A percentile compares a stretch with the other conserved stretches of the same genome.
phyloP scores from a whole-genome alignment of 1,140 invertebrate species.

The Sitobion miscanthi region DNA sequence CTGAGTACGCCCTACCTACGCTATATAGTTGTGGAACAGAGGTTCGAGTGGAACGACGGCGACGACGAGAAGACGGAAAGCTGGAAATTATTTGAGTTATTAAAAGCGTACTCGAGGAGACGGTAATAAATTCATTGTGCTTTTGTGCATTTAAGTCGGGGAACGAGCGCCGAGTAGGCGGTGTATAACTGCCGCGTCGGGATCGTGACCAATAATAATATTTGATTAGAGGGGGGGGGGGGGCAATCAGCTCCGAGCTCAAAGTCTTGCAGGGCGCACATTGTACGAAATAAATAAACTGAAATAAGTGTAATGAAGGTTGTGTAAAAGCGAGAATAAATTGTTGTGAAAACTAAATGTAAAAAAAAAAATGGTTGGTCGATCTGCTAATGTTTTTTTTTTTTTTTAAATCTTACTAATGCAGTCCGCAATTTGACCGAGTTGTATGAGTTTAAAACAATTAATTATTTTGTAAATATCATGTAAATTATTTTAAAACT shows the following conservation, averaged over 20 bases:
- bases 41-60: background rate
- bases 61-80: slow-evolving; percentile 19
- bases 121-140: slow-evolving; percentile 35
- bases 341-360: background rate
- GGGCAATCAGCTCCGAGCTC: background rate
- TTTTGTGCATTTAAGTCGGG: background rate
- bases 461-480: no score
- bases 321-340: background rate
- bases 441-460: no score
- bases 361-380: background rate
- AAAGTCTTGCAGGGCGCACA: background rate
- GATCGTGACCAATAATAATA: background rate
- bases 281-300: background rate
- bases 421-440: no score
- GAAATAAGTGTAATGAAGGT: background rate
- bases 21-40: background rate
- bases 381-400: background rate
- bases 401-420: no score
- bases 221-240: background rate
- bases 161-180: background rate
- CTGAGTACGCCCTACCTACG: background rate
- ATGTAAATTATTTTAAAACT: no score
- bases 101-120: slow-evolving; percentile 27
- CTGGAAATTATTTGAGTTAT: slow-evolving; percentile 33
- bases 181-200: background rate